These are phyloP conservation scores for Dipodomys merriami DNA, from an alignment of 2,113 vertebrate species.

Conservation along the genomic window DNA sequence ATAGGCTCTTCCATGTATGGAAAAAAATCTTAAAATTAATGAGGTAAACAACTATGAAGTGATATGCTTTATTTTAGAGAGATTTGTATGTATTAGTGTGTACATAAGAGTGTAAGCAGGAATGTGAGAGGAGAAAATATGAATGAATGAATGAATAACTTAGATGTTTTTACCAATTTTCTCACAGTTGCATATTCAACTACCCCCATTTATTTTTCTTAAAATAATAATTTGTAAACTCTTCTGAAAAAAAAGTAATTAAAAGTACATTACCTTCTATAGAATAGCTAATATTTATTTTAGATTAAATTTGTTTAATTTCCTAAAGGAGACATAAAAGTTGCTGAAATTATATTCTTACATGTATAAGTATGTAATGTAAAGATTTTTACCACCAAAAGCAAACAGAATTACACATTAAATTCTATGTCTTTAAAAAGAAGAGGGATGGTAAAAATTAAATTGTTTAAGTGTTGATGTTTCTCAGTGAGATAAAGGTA, in stretches of 20 bases:
- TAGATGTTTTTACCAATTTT: background rate
- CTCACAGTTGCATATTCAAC: background rate
- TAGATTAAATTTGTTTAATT: constrained; percentile 25
- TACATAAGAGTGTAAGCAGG: background rate
- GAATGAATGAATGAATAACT: background rate
- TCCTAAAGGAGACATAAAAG: background rate
- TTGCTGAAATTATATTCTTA: background rate
- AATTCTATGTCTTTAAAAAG: background rate
- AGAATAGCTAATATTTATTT: background rate
- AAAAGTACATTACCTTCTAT: background rate
- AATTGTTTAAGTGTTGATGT: constrained; percentile 12
- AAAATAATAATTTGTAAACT: background rate
- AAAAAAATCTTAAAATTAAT: background rate
- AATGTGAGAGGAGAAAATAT: background rate
- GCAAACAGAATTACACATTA: background rate
- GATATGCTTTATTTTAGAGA: background rate
- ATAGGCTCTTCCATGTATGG: background rate
- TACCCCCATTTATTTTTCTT: background rate
- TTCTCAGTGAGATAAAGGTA: constrained; percentile 5
- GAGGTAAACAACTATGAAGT: background rate
- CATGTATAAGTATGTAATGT: background rate
- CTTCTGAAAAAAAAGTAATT: background rate
- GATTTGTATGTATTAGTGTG: background rate
- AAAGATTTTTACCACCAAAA: background rate
- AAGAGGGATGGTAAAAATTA: constrained; percentile 4